Evolutionary conservation across 2,888 invertebrate species (phyloP).

Genomic region (Caenorhabditis sp.): DNA sequence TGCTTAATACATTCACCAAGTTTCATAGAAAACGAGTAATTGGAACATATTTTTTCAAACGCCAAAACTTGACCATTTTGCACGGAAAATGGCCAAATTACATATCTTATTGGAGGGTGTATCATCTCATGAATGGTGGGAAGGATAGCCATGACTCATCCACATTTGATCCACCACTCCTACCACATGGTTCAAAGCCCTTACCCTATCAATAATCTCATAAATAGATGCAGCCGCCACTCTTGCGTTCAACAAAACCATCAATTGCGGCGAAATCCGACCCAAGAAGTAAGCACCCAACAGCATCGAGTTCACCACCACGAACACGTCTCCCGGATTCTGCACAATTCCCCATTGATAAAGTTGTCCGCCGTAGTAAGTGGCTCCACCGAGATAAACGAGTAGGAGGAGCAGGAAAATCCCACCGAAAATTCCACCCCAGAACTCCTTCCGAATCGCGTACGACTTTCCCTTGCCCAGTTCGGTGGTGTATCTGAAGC

Average conservation of each 20-base stretch:
- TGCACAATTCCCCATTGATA: conserved; percentile 69
- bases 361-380: conserved; percentile 74
- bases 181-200: background rate
- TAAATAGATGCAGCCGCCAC: conserved; percentile 80
- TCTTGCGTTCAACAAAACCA: conserved; percentile 79
- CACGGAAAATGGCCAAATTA: too few species aligned
- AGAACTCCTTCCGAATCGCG: conserved; percentile 73
- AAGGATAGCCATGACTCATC: too few species aligned
- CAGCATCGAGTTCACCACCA: conserved; percentile 72
- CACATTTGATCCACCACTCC: too few species aligned
- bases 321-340: conserved; percentile 78
- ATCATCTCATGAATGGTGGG: too few species aligned
- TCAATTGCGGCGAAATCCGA: conserved; percentile 78
- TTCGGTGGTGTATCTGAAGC: conserved; percentile 61
- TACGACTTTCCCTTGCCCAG: conserved; percentile 68
- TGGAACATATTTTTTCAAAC: too few species aligned
- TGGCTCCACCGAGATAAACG: conserved; percentile 71
- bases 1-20: too few species aligned
- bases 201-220: conserved; percentile 76
- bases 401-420: conserved; percentile 75
- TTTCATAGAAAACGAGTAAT: too few species aligned
- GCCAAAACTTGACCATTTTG: too few species aligned
- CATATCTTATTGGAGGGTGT: too few species aligned
- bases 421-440: conserved; percentile 77
- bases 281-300: conserved; percentile 78